Evolutionary conservation across 2,113 vertebrate species (phyloP).

Genomic region (Albula glossodonta): DNA sequence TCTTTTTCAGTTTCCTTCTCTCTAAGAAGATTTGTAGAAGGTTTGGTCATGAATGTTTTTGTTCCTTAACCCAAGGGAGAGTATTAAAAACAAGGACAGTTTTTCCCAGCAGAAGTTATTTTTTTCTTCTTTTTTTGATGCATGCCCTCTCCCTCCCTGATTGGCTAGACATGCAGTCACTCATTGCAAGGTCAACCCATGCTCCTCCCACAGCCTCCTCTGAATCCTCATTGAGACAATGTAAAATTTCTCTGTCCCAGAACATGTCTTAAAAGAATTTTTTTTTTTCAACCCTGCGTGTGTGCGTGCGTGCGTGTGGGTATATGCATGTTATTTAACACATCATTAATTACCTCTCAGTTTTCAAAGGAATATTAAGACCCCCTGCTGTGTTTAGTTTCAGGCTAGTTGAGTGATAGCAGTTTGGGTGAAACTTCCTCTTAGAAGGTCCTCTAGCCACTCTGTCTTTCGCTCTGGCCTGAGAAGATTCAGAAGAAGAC

Average conservation of each 20-base stretch:
- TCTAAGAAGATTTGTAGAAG: no score
- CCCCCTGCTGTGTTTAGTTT: neutral
- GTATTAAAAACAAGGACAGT: no score
- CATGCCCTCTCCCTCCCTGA: no score
- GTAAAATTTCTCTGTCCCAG: neutral
- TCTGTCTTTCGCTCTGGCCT: neutral
- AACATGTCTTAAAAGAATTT: neutral
- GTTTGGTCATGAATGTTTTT: no score
- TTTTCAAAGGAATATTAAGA: neutral
- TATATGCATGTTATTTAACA: neutral
- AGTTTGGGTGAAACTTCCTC: neutral
- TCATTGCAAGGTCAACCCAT: no score
- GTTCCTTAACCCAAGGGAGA: no score
- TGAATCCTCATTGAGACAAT: no score
- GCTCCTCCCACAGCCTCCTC: no score
- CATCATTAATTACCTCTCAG: neutral
- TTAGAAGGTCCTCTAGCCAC: neutral
- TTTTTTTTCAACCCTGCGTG: neutral
- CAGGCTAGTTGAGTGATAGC: neutral
- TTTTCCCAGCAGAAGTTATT: no score
- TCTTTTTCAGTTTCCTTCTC: no score
- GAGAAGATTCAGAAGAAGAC: neutral
- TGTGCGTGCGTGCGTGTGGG: neutral
- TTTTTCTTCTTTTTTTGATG: no score
- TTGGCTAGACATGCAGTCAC: no score